Base-by-base conservation (phyloP, 2,797 vertebrate species). In the Sparus aurata region DNA sequence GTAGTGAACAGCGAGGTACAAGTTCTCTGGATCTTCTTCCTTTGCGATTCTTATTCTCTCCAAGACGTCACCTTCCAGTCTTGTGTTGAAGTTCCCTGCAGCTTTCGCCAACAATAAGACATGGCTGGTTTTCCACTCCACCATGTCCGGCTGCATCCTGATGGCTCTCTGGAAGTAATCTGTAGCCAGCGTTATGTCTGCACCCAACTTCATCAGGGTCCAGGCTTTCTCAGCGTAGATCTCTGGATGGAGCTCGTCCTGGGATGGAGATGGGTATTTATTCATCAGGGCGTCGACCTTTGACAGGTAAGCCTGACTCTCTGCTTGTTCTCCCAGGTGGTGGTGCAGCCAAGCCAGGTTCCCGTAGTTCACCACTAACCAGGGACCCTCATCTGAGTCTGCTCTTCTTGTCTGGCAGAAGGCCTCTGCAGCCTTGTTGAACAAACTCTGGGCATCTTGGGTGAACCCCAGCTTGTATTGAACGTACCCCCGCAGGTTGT, bases 281-380 rank as follows among this genome's bases (percentile, higher is more conserved):
- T n/a, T n/a, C n/a, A n/a, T n/a, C n/a, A n/a, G n/a, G n/a, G n/a
- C n/a, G n/a, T n/a, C n/a, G n/a, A n/a, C n/a, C n/a, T n/a, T n/a
- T n/a, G n/a, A n/a, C n/a, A n/a, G n/a, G n/a, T n/a, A n/a, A n/a
- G n/a, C n/a, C n/a, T n/a, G n/a, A n/a, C n/a, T n/a, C n/a, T n/a
- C n/a, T n/a, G n/a, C n/a, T n/a, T n/a, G n/a, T n/a, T n/a, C n/a
- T n/a, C n/a, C n/a, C n/a, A n/a, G n/a, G n/a, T n/a, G n/a, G n/a
- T n/a, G n/a, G n/a, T n/a, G n/a, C 70, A 90, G 67, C 89, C 90
- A 93, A 12, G 91, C 91, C 77, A 79, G 71, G 74, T 93, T 90
- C 12, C 84, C 84, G 3, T 91, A 91, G 76, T 90, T 90, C 49
- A 92, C 91, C 73, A 86, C 49, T 55, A 92, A 41, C 91, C 90